Evolutionary conservation across 1,140 invertebrate species (phyloP).

Genomic region (Caerostris extrusa): DNA sequence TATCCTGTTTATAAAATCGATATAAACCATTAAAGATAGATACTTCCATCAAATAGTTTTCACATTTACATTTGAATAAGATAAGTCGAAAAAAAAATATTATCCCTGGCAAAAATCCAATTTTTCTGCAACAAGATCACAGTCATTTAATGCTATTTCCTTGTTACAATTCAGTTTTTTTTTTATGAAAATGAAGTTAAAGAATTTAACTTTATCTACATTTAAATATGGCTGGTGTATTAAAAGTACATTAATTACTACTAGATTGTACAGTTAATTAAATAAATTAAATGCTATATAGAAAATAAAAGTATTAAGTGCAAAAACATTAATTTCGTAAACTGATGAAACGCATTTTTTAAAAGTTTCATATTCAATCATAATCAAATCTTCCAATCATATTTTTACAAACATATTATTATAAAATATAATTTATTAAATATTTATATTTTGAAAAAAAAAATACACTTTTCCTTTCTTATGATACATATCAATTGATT

Average conservation of each 20-base stretch:
- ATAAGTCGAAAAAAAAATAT: neutral
- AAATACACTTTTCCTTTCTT: no score
- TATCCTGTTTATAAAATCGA: neutral
- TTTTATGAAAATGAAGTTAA: neutral
- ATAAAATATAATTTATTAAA: no score
- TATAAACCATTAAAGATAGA: conserved; percentile 2
- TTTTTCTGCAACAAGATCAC: neutral
- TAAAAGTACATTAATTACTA: neutral
- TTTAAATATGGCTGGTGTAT: neutral
- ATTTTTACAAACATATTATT: no score
- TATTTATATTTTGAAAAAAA: no score
- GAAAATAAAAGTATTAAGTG: no score
- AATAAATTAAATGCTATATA: neutral
- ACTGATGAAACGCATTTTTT: no score
- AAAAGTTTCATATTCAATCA: no score
- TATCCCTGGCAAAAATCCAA: neutral
- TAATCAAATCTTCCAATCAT: no score
- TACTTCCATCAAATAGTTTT: conserved; percentile 4
- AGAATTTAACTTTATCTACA: neutral
- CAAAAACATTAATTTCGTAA: no score
- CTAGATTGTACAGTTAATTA: neutral
- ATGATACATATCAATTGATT: no score
- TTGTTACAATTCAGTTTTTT: neutral
- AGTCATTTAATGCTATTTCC: conserved; percentile 7
- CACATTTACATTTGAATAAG: conserved; percentile 21